Base-by-base conservation (phyloP, 2,888 invertebrate genomes). In the Nomada lathburiana region DNA sequence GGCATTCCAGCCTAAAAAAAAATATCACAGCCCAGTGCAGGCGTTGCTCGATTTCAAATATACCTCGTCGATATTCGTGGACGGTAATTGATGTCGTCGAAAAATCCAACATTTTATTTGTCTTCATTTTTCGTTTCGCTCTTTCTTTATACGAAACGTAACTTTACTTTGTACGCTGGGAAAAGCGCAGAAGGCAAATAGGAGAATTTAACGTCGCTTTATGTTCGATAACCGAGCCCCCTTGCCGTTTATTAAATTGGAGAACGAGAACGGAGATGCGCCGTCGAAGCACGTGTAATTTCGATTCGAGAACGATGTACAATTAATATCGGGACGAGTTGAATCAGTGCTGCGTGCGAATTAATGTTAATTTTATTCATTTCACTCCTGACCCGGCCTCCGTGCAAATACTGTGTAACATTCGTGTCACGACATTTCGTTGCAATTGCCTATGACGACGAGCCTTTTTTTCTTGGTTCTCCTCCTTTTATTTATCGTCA, bases 351-450 rank as follows among this genome's bases (percentile, higher is more conserved):
- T n/a, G 47, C 76, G 67, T 53, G 59, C 36, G 69, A 72, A 81
- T 77, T 84, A 74, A 75, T 77, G 76, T 81, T 84, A 81, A 84
- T 84, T 84, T 84, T 84, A 84, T 84, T 84, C 84, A 81, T 77
- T 84, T 84, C 60, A 18, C 57, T 83, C 52, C 67, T 52, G 53
- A 42, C 62, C 50, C 64, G 23, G 57, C 50, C 57, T 44, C 57
- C 55, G 70, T 71, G 80, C 57, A 70, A 83, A 84, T 80, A 64
- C 47, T 53, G 18, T 67, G 71, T 69, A 75, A 70, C 65, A 84
- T 68, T 80, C 59, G 69, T 76, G 76, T 76, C 76, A 76, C 72
- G 64, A 42, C 36, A 29, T 71, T 83, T 75, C 57, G 75, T 44
- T 65, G 63, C 73, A 70, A 73, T 64, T 71, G 52, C 26, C 44